Evolutionary conservation across 2,888 invertebrate genomes (phyloP).

Genomic region (Nomada ruficornis): DNA sequence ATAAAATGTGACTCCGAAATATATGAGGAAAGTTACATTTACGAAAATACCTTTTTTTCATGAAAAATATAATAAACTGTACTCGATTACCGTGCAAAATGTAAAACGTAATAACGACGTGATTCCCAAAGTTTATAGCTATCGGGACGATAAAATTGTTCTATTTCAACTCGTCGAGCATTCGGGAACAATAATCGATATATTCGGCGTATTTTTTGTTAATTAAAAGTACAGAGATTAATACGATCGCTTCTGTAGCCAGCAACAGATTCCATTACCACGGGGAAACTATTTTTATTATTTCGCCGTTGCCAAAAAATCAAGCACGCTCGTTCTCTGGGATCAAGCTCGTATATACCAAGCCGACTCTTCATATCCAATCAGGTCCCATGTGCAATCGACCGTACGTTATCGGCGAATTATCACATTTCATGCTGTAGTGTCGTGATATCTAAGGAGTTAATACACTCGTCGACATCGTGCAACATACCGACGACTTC

Average conservation of each 20-base stretch:
- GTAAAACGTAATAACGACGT: too few species aligned
- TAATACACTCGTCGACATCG: slow-evolving; percentile 18
- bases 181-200: slow-evolving; percentile 33
- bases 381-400: slow-evolving; percentile 45
- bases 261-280: slow-evolving; percentile 47
- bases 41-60: too few species aligned
- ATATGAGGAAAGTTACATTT: too few species aligned
- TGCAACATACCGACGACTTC: slow-evolving; percentile 10
- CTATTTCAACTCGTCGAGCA: neutral
- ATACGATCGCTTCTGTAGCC: slow-evolving; percentile 32
- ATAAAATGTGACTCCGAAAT: too few species aligned
- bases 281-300: slow-evolving; percentile 50
- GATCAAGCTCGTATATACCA: slow-evolving; percentile 9
- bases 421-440: slow-evolving; percentile 53
- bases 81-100: too few species aligned
- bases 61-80: too few species aligned
- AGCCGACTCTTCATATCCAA: neutral
- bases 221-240: slow-evolving; percentile 44
- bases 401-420: slow-evolving; percentile 49
- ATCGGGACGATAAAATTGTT: neutral
- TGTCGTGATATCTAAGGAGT: slow-evolving; percentile 32
- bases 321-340: neutral
- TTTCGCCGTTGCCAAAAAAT: slow-evolving; percentile 42
- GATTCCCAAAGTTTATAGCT: neutral
- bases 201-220: slow-evolving; percentile 27